Conservation (phyloP, 2,113 vertebrate genomes). For the Salvator merianae region DNA sequence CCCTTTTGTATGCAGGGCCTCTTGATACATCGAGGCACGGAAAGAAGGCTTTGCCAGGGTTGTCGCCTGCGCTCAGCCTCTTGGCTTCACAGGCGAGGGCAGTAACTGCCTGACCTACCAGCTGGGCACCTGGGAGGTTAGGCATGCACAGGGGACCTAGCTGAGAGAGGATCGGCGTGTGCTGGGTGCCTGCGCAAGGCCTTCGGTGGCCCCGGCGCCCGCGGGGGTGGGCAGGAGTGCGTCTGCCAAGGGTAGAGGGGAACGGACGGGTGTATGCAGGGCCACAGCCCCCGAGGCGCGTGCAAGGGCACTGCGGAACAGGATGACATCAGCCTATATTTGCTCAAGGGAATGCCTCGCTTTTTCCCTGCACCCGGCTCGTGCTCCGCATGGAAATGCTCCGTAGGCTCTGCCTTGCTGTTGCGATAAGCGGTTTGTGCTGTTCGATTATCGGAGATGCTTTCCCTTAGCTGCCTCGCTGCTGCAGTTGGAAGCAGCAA, state of each 20-base stretch:
- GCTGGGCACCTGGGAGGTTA: neutral
- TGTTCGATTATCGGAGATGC: neutral
- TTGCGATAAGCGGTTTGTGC: neutral
- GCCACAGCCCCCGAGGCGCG: neutral
- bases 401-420: neutral
- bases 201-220: neutral
- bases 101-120: neutral
- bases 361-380: neutral
- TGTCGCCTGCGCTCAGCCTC: no score
- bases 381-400: neutral
- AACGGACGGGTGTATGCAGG: neutral
- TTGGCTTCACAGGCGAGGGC: neutral
- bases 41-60: no score
- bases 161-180: neutral
- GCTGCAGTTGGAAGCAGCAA: neutral
- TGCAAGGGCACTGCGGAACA: conserved; percentile 20
- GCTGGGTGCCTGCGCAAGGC: neutral
- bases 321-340: conserved; percentile 29
- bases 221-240: neutral
- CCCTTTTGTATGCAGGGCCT: no score
- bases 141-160: neutral
- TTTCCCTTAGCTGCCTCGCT: no score
- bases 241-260: neutral
- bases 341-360: neutral
- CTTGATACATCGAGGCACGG: no score